phyloP scores from a whole-genome alignment of 2,113 vertebrate genomes.

The Prunella fulvescens region DNA sequence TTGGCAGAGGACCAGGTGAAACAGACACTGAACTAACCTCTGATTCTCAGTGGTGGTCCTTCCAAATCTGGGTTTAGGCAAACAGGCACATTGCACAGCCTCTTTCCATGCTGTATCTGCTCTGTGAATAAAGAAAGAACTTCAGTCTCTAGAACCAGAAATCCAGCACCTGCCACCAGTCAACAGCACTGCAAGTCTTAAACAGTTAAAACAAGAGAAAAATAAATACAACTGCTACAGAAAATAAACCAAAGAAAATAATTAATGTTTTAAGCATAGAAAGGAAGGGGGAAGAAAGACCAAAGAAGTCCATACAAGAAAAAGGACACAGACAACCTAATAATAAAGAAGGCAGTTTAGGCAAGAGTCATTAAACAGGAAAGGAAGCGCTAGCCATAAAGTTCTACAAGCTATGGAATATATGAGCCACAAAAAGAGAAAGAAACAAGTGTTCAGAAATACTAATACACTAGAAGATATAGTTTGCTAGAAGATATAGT shows the following conservation, averaged over 20 bases:
- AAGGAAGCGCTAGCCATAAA: background rate
- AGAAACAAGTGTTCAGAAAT: background rate
- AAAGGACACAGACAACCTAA: background rate
- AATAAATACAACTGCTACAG: background rate
- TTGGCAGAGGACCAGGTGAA: background rate
- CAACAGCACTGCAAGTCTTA: background rate
- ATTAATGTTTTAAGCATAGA: background rate
- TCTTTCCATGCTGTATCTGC: conserved; percentile 79
- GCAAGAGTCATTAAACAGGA: background rate
- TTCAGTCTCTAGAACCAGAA: conserved; percentile 38
- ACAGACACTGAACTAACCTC: conserved; percentile 68
- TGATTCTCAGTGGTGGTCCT: conserved; percentile 74
- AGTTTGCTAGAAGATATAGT: background rate
- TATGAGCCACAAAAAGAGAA: background rate
- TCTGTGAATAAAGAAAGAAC: conserved; percentile 76
- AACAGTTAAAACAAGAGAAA: background rate
- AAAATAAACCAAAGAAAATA: background rate
- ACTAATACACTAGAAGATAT: background rate
- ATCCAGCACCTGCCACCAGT: background rate
- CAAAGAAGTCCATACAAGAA: background rate
- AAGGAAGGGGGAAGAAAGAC: background rate
- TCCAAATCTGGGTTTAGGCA: conserved; percentile 78
- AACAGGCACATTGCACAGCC: conserved; percentile 72
- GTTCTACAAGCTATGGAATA: conserved; percentile 7
- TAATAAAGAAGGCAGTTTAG: background rate